A percentile compares a stretch with the other conserved stretches of the same genome.
These are phyloP conservation scores for Palloptera scutellata DNA, from an alignment of 2,888 invertebrate species.

Conservation along the genomic window DNA sequence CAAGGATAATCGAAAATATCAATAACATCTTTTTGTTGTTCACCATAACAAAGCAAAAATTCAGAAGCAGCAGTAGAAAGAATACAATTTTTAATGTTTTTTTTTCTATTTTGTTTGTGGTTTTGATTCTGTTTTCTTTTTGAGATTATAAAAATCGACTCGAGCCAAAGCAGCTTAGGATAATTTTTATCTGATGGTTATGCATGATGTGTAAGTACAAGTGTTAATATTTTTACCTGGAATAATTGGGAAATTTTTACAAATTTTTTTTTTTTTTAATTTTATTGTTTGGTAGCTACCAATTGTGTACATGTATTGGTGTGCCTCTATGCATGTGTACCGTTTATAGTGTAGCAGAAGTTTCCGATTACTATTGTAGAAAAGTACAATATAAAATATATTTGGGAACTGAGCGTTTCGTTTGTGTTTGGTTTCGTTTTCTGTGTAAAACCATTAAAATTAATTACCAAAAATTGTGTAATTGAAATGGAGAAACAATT, in stretches of 20 bases:
- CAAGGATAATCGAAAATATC: too few relatives aligned
- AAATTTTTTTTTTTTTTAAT: too few relatives aligned
- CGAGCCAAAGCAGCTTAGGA: slow-evolving; percentile 59
- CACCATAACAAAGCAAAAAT: too few relatives aligned
- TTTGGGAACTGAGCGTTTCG: background rate
- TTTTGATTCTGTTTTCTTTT: slow-evolving; percentile 9
- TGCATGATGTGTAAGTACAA: background rate
- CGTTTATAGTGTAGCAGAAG: background rate
- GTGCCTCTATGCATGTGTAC: too few relatives aligned
- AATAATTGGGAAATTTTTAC: too few relatives aligned
- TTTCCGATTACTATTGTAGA: background rate
- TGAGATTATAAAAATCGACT: slow-evolving; percentile 37
- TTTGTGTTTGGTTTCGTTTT: too few relatives aligned
- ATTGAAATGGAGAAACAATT: background rate
- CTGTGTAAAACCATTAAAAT: slow-evolving; percentile 17
- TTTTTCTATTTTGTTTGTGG: slow-evolving; percentile 17
- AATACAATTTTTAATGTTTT: background rate
- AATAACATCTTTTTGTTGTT: too few relatives aligned
- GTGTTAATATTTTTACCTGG: background rate
- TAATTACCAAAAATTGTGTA: slow-evolving; percentile 16
- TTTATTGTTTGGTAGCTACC: too few relatives aligned
- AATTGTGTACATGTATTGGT: too few relatives aligned
- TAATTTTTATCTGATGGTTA: slow-evolving; percentile 34
- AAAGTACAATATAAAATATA: background rate
- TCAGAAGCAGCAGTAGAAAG: too few relatives aligned